phyloP scores from a whole-genome alignment of 2,113 vertebrate species.

The Hydrolagus affinis region DNA sequence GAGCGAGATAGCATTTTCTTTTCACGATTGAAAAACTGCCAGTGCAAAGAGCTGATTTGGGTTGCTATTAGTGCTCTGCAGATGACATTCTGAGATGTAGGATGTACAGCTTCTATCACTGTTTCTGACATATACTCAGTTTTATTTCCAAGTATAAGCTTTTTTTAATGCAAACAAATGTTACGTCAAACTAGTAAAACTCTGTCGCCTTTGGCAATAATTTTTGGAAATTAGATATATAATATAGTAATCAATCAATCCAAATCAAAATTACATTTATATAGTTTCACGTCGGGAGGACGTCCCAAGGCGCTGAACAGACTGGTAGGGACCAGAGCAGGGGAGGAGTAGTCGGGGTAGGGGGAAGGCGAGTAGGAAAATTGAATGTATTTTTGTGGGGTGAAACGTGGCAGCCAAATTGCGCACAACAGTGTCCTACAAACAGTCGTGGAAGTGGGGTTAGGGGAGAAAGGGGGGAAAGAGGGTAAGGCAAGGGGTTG shows the following conservation, averaged over 20 bases:
- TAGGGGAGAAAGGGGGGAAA: no score
- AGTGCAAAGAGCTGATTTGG: neutral
- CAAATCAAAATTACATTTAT: neutral
- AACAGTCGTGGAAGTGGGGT: no score
- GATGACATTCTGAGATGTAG: neutral
- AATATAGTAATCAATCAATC: neutral
- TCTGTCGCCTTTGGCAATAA: neutral
- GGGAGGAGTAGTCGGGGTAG: no score
- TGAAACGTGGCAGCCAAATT: neutral
- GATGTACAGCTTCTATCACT: neutral
- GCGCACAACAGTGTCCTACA: no score
- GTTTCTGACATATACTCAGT: neutral
- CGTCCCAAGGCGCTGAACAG: no score
- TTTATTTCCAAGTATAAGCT: neutral
- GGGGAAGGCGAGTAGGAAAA: no score
- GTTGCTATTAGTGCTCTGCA: neutral
- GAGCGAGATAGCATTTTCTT: neutral
- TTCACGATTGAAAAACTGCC: neutral
- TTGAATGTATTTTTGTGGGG: no score
- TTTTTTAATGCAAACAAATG: neutral
- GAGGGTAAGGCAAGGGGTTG: no score
- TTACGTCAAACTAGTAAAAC: neutral
- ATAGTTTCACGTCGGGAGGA: no score
- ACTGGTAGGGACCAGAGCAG: no score
- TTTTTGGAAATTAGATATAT: no score